These are phyloP conservation scores for Cantharis nigra DNA, from an alignment of 2,888 invertebrate genomes.

Conservation along the genomic window DNA sequence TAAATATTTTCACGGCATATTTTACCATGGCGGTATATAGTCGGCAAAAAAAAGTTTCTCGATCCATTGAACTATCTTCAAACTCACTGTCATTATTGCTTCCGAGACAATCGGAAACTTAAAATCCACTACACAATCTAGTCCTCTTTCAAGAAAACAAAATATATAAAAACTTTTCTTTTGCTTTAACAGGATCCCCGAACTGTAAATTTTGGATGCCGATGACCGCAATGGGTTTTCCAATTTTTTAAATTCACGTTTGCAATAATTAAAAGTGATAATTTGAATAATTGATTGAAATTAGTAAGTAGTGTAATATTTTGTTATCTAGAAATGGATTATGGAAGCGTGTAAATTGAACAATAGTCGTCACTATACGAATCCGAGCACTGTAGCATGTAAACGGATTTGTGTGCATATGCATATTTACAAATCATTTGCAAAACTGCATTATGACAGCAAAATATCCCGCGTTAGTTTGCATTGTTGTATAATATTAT, in stretches of 20 bases:
- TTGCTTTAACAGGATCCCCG: neutral
- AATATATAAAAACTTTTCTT: neutral
- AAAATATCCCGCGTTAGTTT: neutral
- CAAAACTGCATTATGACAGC: conserved; percentile 6
- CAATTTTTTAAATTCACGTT: too few relatives aligned
- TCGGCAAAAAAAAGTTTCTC: neutral
- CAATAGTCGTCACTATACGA: neutral
- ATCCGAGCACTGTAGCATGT: conserved; percentile 3
- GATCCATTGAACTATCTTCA: neutral
- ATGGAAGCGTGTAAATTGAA: conserved; percentile 4
- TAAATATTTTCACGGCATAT: neutral
- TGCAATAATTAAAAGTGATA: neutral
- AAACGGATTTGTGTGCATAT: conserved; percentile 10
- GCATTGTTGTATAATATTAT: conserved; percentile 1
- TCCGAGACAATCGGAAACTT: neutral
- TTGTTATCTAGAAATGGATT: neutral
- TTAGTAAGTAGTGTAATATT: neutral
- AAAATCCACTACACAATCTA: neutral
- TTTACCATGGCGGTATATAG: too few relatives aligned
- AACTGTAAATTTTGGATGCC: neutral
- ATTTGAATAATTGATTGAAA: neutral
- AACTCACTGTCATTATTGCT: neutral
- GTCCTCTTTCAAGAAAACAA: neutral
- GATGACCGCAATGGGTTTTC: too few relatives aligned
- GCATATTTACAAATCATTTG: conserved; percentile 13